Base-by-base conservation (phyloP, 2,888 invertebrate genomes). In the Melanotus villosus region DNA sequence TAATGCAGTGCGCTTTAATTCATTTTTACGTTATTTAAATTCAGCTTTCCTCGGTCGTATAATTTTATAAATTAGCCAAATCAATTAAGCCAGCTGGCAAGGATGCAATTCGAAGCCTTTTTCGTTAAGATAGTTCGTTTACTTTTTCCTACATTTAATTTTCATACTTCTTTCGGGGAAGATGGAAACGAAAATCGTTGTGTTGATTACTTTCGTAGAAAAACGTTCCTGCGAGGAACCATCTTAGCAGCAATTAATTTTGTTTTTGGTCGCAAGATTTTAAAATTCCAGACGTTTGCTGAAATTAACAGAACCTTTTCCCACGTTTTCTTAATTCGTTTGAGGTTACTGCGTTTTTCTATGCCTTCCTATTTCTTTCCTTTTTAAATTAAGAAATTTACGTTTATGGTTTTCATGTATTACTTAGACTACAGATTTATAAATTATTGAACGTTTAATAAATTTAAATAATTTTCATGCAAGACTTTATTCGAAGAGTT, bases 1-100 rank as follows among this genome's bases (percentile, higher is more conserved):
- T 10, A 7, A 47, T 23, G 47, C 32, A 18, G 10, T 1, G 2
- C 32, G 10, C 26, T 52, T 10, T 32, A 18, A 1, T 1, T 47
- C 14, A 21, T 16, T 19, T 19, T 43, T 47, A n/a, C 10, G 9
- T 26, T 9, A n/a, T 9, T 7, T 18, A 52, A 32, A 52, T 52
- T 16, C 5, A 32, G 1, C 21, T 9, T 4, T 19, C 10, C 1
- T 10, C 6, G n/a, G 16, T 32, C 18, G 52, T 26, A 26, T 12
- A 32, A 32, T 1, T 52, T 32, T 32, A 18, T 26, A 26, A 45
- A 59, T 59, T 59, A 45, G 30, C 30, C 14, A 30, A 45, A 59
- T 59, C 59, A 59, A 41, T 58, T 58, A 58, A 38, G 19, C 6
- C 23, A 14, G 14, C 41, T 3, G n/a, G n/a, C 21, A 59, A 26